Percentiles rank a stretch among this genome's conserved stretches.
Conservation (phyloP, 1,140 invertebrate species). For the Palaemon carinicauda region DNA sequence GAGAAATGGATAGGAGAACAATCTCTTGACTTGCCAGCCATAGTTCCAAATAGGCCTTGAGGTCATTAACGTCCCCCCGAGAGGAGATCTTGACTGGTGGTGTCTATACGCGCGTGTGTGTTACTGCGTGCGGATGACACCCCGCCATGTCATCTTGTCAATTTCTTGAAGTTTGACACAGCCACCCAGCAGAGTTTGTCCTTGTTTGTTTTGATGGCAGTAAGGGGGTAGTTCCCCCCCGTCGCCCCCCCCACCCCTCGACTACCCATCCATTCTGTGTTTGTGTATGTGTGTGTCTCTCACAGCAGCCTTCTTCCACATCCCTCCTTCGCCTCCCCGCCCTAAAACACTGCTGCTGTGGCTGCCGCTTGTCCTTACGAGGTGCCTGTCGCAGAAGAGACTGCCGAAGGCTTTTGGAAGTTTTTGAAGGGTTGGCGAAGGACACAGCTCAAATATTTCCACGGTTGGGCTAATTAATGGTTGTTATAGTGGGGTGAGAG, state of each 20-base stretch:
- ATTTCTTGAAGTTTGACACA: background rate
- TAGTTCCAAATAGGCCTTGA: no score
- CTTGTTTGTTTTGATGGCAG: constrained; percentile 45
- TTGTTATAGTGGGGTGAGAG: constrained; percentile 53
- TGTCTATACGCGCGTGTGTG: background rate
- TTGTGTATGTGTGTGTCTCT: no score
- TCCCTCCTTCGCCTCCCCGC: background rate
- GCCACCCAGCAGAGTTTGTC: background rate
- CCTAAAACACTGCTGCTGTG: background rate
- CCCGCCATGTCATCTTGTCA: background rate
- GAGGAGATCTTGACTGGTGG: no score
- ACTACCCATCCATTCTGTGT: no score
- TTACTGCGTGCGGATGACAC: background rate
- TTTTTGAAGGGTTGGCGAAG: constrained; percentile 32
- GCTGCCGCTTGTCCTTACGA: background rate
- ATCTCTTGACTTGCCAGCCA: background rate
- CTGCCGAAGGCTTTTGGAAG: background rate
- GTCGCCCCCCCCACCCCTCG: no score
- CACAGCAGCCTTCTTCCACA: constrained; percentile 3
- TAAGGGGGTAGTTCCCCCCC: background rate
- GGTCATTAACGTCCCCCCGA: no score
- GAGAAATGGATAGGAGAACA: no score
- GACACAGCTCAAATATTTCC: constrained; percentile 51
- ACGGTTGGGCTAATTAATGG: constrained; percentile 48
- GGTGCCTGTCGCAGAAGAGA: background rate